Percentiles rank a stretch among this genome's conserved stretches.
Evolutionary conservation across 1,140 invertebrate species (phyloP).

Genomic region (Halictus rubicundus): DNA sequence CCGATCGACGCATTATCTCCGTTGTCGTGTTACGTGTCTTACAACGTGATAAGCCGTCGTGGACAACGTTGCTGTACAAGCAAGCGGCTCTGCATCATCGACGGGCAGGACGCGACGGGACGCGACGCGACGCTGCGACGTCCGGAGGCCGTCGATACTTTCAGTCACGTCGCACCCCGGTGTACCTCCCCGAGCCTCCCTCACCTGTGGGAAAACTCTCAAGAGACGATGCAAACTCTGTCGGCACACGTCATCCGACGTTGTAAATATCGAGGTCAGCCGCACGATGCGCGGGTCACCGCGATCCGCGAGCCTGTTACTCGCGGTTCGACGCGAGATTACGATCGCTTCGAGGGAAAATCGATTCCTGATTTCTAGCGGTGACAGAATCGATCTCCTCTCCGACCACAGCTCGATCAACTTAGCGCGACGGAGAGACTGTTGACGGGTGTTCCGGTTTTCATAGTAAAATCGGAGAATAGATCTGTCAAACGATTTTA

Average conservation of each 20-base stretch:
- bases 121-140: slow-evolving; percentile 17
- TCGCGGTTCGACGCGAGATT: slow-evolving; percentile 39
- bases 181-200: neutral
- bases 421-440: too few relatives aligned
- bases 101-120: slow-evolving; percentile 38
- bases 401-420: too few relatives aligned
- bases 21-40: slow-evolving; percentile 69
- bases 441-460: too few relatives aligned
- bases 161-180: slow-evolving; percentile 36
- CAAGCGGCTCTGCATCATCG: slow-evolving; percentile 10
- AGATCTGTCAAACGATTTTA: too few relatives aligned
- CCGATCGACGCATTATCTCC: slow-evolving; percentile 55
- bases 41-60: slow-evolving; percentile 68
- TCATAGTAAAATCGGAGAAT: too few relatives aligned
- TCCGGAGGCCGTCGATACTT: slow-evolving; percentile 17
- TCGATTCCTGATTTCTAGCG: slow-evolving; percentile 14
- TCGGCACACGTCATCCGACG: slow-evolving; percentile 32
- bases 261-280: slow-evolving; percentile 58
- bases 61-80: slow-evolving; percentile 53
- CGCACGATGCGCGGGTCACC: neutral
- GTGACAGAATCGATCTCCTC: neutral
- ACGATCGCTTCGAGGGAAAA: slow-evolving; percentile 48
- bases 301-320: neutral
- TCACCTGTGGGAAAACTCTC: slow-evolving; percentile 24
- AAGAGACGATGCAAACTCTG: slow-evolving; percentile 24